phyloP scores from a whole-genome alignment of 2,113 vertebrate species.

The Pteropus alecto region DNA sequence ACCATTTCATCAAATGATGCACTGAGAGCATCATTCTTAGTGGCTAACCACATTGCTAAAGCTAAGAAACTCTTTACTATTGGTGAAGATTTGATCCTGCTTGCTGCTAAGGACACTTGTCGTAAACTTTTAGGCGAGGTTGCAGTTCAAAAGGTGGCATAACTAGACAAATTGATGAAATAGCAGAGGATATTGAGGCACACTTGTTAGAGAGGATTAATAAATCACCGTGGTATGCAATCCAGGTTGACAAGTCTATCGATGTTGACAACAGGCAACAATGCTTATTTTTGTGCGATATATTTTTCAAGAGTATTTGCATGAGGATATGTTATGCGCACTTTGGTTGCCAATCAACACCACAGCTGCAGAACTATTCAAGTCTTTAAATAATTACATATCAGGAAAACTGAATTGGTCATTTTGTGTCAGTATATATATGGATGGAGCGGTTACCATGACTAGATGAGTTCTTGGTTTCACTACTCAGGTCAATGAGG shows the following conservation, averaged over 20 bases:
- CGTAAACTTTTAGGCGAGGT: not conserved
- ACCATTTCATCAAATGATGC: no score
- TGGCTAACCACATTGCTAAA: no score
- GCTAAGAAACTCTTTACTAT: not conserved
- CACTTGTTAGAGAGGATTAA: not conserved
- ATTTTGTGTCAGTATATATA: not conserved
- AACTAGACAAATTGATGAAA: not conserved
- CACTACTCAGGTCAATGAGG: no score
- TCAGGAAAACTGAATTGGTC: not conserved
- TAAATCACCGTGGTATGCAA: not conserved
- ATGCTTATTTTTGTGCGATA: not conserved
- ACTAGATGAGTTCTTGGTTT: no score
- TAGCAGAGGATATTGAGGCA: not conserved
- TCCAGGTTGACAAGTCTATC: not conserved
- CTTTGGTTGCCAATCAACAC: not conserved
- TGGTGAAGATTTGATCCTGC: not conserved
- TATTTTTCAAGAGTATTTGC: not conserved
- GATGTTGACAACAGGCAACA: not conserved
- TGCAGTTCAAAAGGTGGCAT: no score
- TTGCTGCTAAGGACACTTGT: not conserved
- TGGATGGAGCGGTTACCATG: not conserved
- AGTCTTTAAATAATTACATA: not conserved
- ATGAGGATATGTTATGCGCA: not conserved
- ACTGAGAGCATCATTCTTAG: no score
- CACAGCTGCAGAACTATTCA: not conserved